Evolutionary conservation across 2,888 invertebrate genomes (phyloP), one percentile per base, ranked within the genome.

Genomic region (Eudemis profundana): DNA sequence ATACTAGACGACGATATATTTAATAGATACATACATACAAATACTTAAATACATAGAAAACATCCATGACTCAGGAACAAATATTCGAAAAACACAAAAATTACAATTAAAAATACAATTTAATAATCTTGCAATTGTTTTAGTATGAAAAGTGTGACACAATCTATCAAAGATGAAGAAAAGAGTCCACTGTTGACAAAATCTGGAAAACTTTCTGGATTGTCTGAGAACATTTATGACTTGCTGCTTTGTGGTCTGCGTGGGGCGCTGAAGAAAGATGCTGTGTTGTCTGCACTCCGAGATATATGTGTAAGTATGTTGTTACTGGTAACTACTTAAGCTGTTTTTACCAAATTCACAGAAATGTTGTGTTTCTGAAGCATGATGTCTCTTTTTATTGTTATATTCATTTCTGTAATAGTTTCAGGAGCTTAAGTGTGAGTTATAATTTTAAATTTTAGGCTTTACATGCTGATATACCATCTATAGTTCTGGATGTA

Each of bases 401-500:
- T n/a, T n/a, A n/a, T n/a, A n/a, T n/a, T n/a, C n/a, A n/a, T n/a
- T n/a, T n/a, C n/a, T n/a, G n/a, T n/a, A n/a, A n/a, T n/a, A n/a
- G n/a, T n/a, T n/a, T n/a, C n/a, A n/a, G n/a, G n/a, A n/a, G n/a
- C n/a, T n/a, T n/a, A n/a, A n/a, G n/a, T n/a, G n/a, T n/a, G n/a
- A n/a, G n/a, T n/a, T n/a, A n/a, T n/a, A n/a, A n/a, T n/a, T n/a
- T n/a, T n/a, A 19, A 64, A 70, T 92, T 93, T 51, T 85, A 97
- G 97, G 89, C 90, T 64, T 86, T 96, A 69, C 96, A 97, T 89
- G 94, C 94, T 71, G 97, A 97, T 78, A 93, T 98, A 76, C 95
- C 97, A 67, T 97, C 97, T 29, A 94, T 97, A 63, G 93, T 98
- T 69, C 93, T 97, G 78, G 98, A 98, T 87, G 95, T 97, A 66